phyloP scores from a whole-genome alignment of 1,140 invertebrate species.

The Aphidius gifuensis region DNA sequence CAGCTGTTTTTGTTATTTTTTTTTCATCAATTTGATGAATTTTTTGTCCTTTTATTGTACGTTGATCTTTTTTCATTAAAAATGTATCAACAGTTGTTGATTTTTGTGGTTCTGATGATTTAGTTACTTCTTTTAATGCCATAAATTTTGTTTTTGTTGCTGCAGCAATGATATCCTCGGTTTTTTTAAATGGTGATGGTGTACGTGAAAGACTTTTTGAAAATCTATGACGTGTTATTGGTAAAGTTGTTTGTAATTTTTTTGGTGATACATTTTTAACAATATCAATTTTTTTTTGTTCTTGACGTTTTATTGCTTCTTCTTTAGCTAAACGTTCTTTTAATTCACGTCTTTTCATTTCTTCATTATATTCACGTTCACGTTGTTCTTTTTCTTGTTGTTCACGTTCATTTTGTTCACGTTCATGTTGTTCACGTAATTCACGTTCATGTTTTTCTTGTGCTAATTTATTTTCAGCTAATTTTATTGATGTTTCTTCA shows the following conservation, averaged over 20 bases:
- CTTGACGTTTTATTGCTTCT: slow-evolving; percentile 38
- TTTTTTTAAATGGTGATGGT: slow-evolving; percentile 76
- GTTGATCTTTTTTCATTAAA: slow-evolving; percentile 49
- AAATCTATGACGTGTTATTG: slow-evolving; percentile 54
- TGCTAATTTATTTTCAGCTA: slow-evolving; percentile 37
- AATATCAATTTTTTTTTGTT: slow-evolving; percentile 44
- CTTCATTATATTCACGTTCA: slow-evolving; percentile 29
- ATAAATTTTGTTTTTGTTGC: no score
- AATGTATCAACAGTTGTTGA: slow-evolving; percentile 39
- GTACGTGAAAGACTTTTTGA: slow-evolving; percentile 73
- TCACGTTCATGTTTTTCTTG: slow-evolving; percentile 52
- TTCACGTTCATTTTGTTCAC: slow-evolving; percentile 16
- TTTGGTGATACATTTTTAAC: slow-evolving; percentile 51
- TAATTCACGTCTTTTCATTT: slow-evolving; percentile 55
- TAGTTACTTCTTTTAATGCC: no score
- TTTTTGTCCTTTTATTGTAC: slow-evolving; percentile 33
- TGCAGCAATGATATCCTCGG: slow-evolving; percentile 64
- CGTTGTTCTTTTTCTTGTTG: slow-evolving; percentile 16
- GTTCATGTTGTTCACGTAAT: slow-evolving; percentile 47
- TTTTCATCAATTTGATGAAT: slow-evolving; percentile 39
- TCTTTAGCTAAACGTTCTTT: slow-evolving; percentile 39
- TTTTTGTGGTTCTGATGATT: slow-evolving; percentile 32
- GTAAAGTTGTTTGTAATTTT: slow-evolving; percentile 43
- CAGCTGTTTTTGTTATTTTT: slow-evolving; percentile 40
- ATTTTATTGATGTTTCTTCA: slow-evolving; percentile 44